Base-by-base conservation (phyloP, 1,140 invertebrate genomes). In the Drosophila serrata region DNA sequence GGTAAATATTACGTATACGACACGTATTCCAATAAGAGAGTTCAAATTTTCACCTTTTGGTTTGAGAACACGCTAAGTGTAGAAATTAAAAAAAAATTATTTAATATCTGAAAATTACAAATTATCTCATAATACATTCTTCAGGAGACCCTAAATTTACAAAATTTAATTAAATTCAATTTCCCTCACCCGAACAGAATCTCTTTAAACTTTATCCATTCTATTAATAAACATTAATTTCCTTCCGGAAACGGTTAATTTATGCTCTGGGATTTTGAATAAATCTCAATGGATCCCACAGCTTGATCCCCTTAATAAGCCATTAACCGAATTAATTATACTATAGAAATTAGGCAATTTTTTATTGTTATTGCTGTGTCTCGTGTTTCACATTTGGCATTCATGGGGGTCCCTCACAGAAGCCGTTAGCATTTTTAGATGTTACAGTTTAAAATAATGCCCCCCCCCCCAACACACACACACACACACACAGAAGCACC, bases 351-450 rank as follows among this genome's bases (percentile, higher is more conserved):
- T 88, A 77, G 84, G 46, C 60, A 79, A 76, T 70, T 49, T 76
- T 87, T 88, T 76, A 79, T 82, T 68, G 58, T 69, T 87, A 72
- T 62, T 58, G 53, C 70, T 61, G 37, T 60, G 55, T 78, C 84
- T 88, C 78, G 75, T 86, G 78, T 86, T 62, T 75, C 70, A 57
- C 64, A 79, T 87, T 87, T 79, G 70, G 55, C 45, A 79, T 88
- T 70, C 43, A 77, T 76, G 63, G 56, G 15, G 11, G 24, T n/a
- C 40, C 43, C 62, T 24, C 42, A 63, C 67, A 65, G 63, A 65
- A 79, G 65, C 55, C 78, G 64, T 75, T 81, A 69, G 51, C 53
- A 58, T 53, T 76, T 76, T 53, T 35, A 49, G 67, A 72, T 59
- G 68, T 51, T 76, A 79, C 79, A 79, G 35, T 87, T 82, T 59